Conservation (phyloP, 2,797 vertebrate species). For the Tragelaphus oryx region DNA sequence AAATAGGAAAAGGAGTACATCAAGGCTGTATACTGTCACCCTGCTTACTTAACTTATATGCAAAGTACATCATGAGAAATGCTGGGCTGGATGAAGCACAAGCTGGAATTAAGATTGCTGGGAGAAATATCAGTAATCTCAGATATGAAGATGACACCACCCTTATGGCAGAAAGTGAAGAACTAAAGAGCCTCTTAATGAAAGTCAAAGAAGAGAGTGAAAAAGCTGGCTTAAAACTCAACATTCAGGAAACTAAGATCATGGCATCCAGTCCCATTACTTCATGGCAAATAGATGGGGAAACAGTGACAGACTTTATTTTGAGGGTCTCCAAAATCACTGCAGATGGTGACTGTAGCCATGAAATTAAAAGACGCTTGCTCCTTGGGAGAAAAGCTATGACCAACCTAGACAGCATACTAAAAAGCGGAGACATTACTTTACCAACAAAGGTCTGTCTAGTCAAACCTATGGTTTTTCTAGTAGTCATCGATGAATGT, state of each 20-base stretch:
- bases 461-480: not conserved
- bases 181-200: not conserved
- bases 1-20: no score
- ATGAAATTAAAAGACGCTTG: not conserved
- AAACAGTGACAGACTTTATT: not conserved
- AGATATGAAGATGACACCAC: not conserved
- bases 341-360: not conserved
- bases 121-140: not conserved
- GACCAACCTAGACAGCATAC: not conserved
- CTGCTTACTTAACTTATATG: not conserved
- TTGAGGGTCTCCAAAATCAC: not conserved
- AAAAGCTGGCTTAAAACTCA: not conserved
- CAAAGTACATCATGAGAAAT: not conserved
- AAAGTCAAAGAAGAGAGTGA: not conserved
- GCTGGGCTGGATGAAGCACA: not conserved
- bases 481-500: no score
- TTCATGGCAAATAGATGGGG: not conserved
- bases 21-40: not conserved
- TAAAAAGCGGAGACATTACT: not conserved
- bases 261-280: no score
- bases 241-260: not conserved
- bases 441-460: not conserved
- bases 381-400: not conserved
- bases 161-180: not conserved
- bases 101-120: not conserved